Percentiles rank a stretch among this genome's conserved stretches.
Evolutionary conservation across 37 sponge, comb jelly and placozoan species (phyloP).

Genomic region (Theonella swinhoei): DNA sequence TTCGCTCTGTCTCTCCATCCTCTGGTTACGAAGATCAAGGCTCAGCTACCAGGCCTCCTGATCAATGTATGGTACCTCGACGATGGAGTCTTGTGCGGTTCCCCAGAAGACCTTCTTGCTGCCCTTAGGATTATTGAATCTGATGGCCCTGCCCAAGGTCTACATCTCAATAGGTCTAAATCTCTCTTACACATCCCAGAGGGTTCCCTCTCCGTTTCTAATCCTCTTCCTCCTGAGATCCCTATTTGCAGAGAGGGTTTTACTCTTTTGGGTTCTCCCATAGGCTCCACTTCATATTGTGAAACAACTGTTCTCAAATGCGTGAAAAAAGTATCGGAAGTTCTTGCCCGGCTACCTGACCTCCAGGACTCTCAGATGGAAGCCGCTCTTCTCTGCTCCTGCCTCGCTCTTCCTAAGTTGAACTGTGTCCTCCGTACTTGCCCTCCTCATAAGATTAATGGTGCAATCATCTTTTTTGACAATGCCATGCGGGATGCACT

Average conservation of each 20-base stretch:
- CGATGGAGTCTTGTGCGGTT: too few relatives aligned
- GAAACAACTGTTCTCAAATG: not conserved
- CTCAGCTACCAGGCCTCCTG: not conserved
- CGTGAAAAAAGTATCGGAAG: not conserved
- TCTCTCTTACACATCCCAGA: not conserved
- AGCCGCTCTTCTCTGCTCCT: constrained; percentile 1
- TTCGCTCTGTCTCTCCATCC: constrained; percentile 11
- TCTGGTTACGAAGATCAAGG: not conserved
- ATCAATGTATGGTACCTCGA: not conserved
- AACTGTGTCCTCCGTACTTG: constrained; percentile 9
- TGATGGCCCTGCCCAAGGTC: constrained; percentile 17
- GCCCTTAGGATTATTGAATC: not conserved
- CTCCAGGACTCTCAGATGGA: constrained; percentile 10
- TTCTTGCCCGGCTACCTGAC: not conserved
- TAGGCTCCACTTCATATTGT: not conserved
- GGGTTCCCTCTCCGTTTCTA: too few relatives aligned
- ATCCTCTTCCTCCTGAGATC: too few relatives aligned
- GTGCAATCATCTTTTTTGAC: constrained; percentile 3
- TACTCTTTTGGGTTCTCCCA: not conserved
- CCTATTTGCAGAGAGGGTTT: not conserved
- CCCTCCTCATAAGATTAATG: not conserved
- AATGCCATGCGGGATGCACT: not conserved
- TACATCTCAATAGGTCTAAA: constrained; percentile 4
- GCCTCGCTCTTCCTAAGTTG: too few relatives aligned
- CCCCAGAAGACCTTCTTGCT: too few relatives aligned